Percentiles rank a stretch among this genome's conserved stretches.
Evolutionary conservation across 1,140 invertebrate species (phyloP).

Genomic region (Dysdera silvatica): DNA sequence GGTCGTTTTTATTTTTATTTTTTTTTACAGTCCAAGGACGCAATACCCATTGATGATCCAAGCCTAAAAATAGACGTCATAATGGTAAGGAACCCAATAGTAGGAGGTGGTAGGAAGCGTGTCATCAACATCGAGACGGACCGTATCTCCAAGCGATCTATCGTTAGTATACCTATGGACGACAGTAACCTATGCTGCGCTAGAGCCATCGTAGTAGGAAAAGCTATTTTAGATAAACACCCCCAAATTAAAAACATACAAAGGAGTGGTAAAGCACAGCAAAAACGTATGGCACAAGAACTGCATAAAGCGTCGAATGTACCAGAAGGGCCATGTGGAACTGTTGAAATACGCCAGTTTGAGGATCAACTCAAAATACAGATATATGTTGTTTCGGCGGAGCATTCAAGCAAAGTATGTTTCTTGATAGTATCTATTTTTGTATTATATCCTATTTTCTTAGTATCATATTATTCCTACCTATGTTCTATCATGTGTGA

Average conservation of each 20-base stretch:
- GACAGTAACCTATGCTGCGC: neutral
- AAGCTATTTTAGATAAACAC: neutral
- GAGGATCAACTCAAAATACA: neutral
- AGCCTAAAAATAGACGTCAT: too few species aligned
- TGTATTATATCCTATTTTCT: neutral
- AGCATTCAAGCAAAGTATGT: neutral
- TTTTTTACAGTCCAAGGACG: too few species aligned
- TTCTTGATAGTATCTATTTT: neutral
- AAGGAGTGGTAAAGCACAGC: neutral
- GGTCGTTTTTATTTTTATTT: too few species aligned
- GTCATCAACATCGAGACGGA: neutral
- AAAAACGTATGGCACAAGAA: neutral
- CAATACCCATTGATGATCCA: too few species aligned
- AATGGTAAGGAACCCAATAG: too few species aligned
- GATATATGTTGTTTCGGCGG: neutral
- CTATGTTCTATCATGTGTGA: too few species aligned
- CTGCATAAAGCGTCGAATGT: neutral
- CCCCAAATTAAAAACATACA: neutral
- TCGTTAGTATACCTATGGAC: neutral
- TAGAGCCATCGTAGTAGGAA: neutral
- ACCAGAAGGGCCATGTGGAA: neutral
- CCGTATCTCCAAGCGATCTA: neutral
- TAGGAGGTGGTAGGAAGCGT: too few species aligned
- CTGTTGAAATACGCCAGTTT: neutral
- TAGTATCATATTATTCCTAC: neutral